Percentiles rank a stretch among this genome's conserved stretches.
Conservation (phyloP, 2,797 vertebrate genomes). For the Bryconaethiops microstoma region DNA sequence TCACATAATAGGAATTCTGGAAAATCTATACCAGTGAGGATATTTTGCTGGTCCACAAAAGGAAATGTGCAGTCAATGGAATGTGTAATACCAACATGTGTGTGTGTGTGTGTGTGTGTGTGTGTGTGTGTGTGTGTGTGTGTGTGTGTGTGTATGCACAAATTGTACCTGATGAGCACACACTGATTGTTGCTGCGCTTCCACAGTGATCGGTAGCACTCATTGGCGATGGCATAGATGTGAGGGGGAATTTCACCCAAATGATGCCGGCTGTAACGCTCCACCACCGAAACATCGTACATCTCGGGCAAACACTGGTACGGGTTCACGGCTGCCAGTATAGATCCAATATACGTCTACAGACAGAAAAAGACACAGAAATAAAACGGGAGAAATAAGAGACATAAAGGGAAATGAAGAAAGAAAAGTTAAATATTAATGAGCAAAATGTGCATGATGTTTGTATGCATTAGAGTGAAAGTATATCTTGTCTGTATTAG, state of each 20-base stretch:
- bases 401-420: too few relatives aligned
- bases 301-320: conserved; percentile 88
- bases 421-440: too few relatives aligned
- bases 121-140: too few relatives aligned
- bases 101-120: background rate
- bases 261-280: conserved; percentile 85
- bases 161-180: conserved; percentile 91
- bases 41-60: too few relatives aligned
- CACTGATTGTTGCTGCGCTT: conserved; percentile 91
- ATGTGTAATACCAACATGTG: too few relatives aligned
- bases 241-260: conserved; percentile 91
- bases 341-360: conserved; percentile 75
- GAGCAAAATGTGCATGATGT: background rate
- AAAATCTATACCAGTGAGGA: too few relatives aligned
- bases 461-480: background rate
- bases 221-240: conserved; percentile 94
- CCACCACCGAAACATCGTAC: conserved; percentile 80
- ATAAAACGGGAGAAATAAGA: background rate
- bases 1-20: too few relatives aligned
- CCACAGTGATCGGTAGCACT: conserved; percentile 96
- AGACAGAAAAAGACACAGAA: background rate
- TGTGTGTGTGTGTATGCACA: background rate
- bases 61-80: too few relatives aligned
- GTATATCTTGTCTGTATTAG: background rate
- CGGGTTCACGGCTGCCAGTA: conserved; percentile 93